phyloP scores from a whole-genome alignment of 2,888 invertebrate species.

The Diaprepes abbreviatus region DNA sequence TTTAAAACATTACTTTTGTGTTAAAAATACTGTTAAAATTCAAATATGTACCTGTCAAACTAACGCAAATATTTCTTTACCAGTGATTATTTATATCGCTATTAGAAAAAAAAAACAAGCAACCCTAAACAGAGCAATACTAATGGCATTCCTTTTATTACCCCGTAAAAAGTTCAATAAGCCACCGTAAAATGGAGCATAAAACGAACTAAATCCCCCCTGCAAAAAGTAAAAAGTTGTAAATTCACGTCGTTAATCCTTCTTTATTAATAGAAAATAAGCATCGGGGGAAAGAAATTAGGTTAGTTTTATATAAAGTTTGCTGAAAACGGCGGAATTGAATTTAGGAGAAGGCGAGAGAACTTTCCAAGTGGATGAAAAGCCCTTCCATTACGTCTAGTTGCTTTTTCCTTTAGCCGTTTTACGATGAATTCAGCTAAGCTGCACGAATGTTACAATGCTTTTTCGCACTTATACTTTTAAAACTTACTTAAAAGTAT shows the following conservation, averaged over 20 bases:
- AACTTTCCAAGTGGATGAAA: slow-evolving; percentile 35
- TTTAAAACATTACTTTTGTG: no score
- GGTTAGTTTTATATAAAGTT: slow-evolving; percentile 34
- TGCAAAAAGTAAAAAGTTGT: slow-evolving; percentile 17
- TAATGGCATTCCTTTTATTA: slow-evolving; percentile 6
- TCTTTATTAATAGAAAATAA: slow-evolving; percentile 34
- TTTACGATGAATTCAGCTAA: slow-evolving; percentile 16
- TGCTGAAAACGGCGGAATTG: slow-evolving; percentile 17
- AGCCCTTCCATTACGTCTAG: slow-evolving; percentile 18
- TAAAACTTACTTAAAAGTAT: background rate
- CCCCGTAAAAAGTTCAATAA: slow-evolving; percentile 14
- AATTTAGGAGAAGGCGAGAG: slow-evolving; percentile 26
- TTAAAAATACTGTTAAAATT: no score
- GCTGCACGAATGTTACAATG: slow-evolving; percentile 21
- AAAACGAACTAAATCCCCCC: background rate
- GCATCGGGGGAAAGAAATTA: slow-evolving; percentile 26
- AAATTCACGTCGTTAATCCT: slow-evolving; percentile 14
- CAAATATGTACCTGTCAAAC: no score
- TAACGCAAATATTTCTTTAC: no score
- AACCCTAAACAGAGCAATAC: background rate
- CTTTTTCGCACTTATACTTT: slow-evolving; percentile 11
- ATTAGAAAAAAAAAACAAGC: background rate
- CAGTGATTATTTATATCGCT: no score
- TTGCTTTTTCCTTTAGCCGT: slow-evolving; percentile 10
- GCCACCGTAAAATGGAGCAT: background rate